Percentiles rank a stretch among this genome's conserved stretches.
These are phyloP conservation scores for Epinotia ramella DNA, from an alignment of 2,888 invertebrate genomes.

Conservation along the genomic window DNA sequence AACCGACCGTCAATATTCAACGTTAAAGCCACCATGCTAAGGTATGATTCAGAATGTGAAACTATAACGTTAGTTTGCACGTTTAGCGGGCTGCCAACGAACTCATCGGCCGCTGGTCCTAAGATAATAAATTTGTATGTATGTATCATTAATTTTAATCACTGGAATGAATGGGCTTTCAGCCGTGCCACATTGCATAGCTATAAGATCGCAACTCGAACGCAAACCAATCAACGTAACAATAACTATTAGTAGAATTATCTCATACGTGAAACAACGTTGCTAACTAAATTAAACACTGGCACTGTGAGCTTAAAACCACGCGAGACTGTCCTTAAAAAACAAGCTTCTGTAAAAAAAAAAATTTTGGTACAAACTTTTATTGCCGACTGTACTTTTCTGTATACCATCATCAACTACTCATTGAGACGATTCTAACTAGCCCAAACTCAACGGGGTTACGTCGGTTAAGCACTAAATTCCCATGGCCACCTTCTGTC, in stretches of 20 bases:
- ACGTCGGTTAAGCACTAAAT: too few species aligned
- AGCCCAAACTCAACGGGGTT: too few species aligned
- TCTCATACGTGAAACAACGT: background rate
- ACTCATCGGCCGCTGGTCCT: conserved; percentile 17
- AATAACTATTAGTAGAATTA: conserved; percentile 2
- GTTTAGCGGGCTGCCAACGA: conserved; percentile 16
- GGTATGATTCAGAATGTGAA: background rate
- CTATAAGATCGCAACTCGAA: conserved; percentile 11
- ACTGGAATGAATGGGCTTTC: conserved; percentile 28
- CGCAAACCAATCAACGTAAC: conserved; percentile 15
- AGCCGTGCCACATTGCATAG: conserved; percentile 10
- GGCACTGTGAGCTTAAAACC: too few species aligned
- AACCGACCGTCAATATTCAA: background rate
- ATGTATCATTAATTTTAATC: conserved; percentile 30
- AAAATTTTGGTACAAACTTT: too few species aligned
- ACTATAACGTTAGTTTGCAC: conserved; percentile 28
- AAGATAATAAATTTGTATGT: conserved; percentile 30
- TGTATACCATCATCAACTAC: too few species aligned
- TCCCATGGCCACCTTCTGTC: too few species aligned
- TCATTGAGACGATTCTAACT: too few species aligned
- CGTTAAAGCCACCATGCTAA: conserved; percentile 11
- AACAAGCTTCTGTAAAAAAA: too few species aligned
- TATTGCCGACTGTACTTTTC: too few species aligned
- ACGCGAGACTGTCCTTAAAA: too few species aligned
- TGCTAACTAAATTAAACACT: background rate